Percentiles rank a stretch among this genome's conserved stretches.
Evolutionary conservation across 2,113 vertebrate genomes (phyloP).

Genomic region (Alces alces): DNA sequence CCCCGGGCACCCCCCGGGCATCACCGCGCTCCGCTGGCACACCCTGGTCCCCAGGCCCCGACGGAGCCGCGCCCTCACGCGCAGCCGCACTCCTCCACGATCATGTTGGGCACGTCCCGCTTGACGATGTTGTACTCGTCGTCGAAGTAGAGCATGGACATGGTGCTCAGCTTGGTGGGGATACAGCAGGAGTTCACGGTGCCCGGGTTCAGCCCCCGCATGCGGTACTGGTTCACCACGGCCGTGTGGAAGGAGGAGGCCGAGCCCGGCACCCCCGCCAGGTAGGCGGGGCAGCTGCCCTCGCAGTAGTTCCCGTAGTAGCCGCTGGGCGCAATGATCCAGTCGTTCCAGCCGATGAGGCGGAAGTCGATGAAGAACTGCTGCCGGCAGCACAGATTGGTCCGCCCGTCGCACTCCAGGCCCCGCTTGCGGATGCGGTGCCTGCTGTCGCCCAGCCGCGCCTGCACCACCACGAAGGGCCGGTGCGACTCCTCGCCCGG

Average conservation of each 20-base stretch:
- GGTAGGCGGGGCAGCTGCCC: conserved; percentile 97
- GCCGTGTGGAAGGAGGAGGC: conserved; percentile 99
- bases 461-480: conserved; percentile 96
- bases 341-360: conserved; percentile 99
- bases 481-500: conserved; percentile 92
- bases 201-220: conserved; percentile 96
- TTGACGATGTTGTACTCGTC: conserved; percentile 99
- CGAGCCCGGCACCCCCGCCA: conserved; percentile 96
- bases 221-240: conserved; percentile 98
- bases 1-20: conserved; percentile 73
- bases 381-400: conserved; percentile 97
- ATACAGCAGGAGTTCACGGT: conserved; percentile 99
- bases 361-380: conserved; percentile 99
- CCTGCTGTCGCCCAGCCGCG: conserved; percentile 89
- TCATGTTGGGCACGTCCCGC: conserved; percentile 99
- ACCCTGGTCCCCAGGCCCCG: conserved; percentile 40
- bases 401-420: conserved; percentile 96
- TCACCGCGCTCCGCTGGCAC: not conserved
- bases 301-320: conserved; percentile 99
- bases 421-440: conserved; percentile 98
- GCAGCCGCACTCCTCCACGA: conserved; percentile 99
- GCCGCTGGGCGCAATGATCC: conserved; percentile 99
- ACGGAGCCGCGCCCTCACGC: conserved; percentile 77
- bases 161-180: conserved; percentile 99
- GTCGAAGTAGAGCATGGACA: conserved; percentile 99